These are phyloP conservation scores for Zaprionus africanus DNA, from an alignment of 1,140 invertebrate genomes.

Conservation along the genomic window DNA sequence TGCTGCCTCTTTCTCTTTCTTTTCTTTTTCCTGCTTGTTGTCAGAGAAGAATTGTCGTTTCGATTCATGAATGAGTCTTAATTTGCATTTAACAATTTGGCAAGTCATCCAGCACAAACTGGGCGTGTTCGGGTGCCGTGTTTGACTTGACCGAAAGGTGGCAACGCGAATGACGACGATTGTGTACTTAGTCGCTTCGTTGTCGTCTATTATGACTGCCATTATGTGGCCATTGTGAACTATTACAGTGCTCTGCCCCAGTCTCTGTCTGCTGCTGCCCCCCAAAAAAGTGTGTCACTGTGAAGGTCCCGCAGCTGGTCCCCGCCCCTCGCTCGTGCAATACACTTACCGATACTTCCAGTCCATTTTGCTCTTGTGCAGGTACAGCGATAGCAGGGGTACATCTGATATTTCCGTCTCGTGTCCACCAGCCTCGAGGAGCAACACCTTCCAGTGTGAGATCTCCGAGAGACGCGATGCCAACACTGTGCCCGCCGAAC, in stretches of 20 bases:
- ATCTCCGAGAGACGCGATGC: conserved; percentile 93
- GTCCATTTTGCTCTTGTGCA: conserved; percentile 95
- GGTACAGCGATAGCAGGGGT: conserved; percentile 92
- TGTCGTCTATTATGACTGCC: conserved; percentile 11
- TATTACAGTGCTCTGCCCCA: conserved; percentile 6
- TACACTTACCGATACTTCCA: conserved; percentile 92
- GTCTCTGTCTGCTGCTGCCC: conserved; percentile 21
- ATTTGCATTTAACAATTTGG: conserved; percentile 33
- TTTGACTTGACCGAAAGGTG: conserved; percentile 49
- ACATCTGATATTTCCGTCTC: conserved; percentile 93
- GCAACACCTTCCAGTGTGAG: conserved; percentile 90
- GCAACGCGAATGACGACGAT: conserved; percentile 42
- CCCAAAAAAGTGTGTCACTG: conserved; percentile 49
- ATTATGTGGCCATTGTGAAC: conserved; percentile 13
- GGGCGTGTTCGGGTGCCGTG: conserved; percentile 24
- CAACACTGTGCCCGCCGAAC: conserved; percentile 94
- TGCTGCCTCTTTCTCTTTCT: neutral
- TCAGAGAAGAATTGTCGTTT: neutral
- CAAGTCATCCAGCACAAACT: conserved; percentile 25
- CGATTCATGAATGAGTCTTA: conserved; percentile 17
- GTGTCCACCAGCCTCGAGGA: conserved; percentile 95
- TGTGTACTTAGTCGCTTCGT: conserved; percentile 32
- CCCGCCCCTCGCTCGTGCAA: too few relatives aligned
- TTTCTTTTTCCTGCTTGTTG: neutral
- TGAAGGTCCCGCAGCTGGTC: conserved; percentile 35